phyloP scores from a whole-genome alignment of 2,797 vertebrate species.

The Anas bahamensis region DNA sequence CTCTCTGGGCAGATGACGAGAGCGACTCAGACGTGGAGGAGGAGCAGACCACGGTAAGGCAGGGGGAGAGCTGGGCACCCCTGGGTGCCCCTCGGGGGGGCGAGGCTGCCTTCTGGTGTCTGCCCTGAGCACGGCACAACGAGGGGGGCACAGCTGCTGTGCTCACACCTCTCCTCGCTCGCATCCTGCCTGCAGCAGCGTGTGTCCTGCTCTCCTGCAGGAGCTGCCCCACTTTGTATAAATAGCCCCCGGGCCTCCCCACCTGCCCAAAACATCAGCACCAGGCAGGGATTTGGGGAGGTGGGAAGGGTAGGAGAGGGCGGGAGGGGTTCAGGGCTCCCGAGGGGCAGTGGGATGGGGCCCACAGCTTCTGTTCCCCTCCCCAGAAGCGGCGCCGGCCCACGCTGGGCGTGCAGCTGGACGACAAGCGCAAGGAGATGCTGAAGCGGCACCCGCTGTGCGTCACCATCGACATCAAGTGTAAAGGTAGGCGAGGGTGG shows the following conservation, averaged over 20 bases:
- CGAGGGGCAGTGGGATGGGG: not conserved
- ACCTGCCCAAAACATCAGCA: not conserved
- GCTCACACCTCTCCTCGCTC: rapidly evolving
- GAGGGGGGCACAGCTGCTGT: not conserved
- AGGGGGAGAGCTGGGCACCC: not conserved
- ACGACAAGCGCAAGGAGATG: slow-evolving; percentile 97
- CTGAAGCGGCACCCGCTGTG: slow-evolving; percentile 93
- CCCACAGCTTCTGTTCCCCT: not conserved
- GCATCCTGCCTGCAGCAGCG: not conserved
- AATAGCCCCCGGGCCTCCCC: not conserved
- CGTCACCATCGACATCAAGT: slow-evolving; percentile 89
- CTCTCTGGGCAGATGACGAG: slow-evolving; percentile 89
- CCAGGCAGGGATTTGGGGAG: too few relatives aligned
- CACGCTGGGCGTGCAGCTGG: slow-evolving; percentile 93
- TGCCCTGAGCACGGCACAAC: not conserved
- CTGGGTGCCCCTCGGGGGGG: not conserved
- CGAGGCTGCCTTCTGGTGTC: not conserved
- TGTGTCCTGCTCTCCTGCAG: not conserved
- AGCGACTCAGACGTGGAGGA: slow-evolving; percentile 97
- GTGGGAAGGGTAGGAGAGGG: not conserved
- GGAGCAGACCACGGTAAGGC: slow-evolving; percentile 95
- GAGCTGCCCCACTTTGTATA: slow-evolving; percentile 56
- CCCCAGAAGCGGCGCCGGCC: slow-evolving; percentile 92
- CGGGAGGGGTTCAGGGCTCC: rapidly evolving
- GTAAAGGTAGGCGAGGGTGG: slow-evolving; percentile 86